Evolutionary conservation across 2,113 vertebrate genomes (phyloP), one percentile per base, ranked within the genome.

Genomic region (Vulpes vulpes): DNA sequence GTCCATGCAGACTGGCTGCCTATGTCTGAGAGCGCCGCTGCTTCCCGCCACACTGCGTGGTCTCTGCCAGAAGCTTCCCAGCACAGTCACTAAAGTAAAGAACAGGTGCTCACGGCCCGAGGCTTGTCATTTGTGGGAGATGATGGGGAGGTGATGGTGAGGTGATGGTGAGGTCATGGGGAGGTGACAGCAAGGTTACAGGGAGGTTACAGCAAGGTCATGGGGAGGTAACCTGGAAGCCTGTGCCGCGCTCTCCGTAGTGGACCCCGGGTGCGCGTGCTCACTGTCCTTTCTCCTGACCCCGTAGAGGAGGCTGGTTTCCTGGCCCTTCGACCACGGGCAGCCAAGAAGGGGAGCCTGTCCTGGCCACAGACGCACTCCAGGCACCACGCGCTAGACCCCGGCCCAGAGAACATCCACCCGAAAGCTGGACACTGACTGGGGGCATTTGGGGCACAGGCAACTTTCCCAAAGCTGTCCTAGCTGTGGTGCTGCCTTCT

Each of bases 401-500:
- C 32, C 59, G 15, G 15, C 43, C 43, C 43, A 43, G 43, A 7
- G 43, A 43, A 43, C 6, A 43, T 43, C 43, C 43, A 43, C 43
- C 67, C 20, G 32, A 35, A 30, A 35, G 32, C 32, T 1, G 67
- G 32, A 35, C 32, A 10, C 32, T 19, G 32, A n/a, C 43, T 4
- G 65, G 32, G 14, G 59, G 65, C 15, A 6, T 23, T 17, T 0
- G 59, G n/a, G 27, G 55, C 23, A 2, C 30, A 43, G 35, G n/a
- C 67, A 55, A 43, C 17, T 11, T 11, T 23, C 5, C 35, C 7
- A 19, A 84, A 43, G 60, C 23, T 9, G 14, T 2, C 15, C 0
- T 3, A 23, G 20, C 6, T 1, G 51, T 8, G 4, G 16, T 2
- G 8, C 10, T 8, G 3, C 5, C 8, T 15, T 22, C 3, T 10